These are phyloP conservation scores for Leptinotarsa defecta DNA, from an alignment of 1,140 invertebrate genomes.

Conservation along the genomic window DNA sequence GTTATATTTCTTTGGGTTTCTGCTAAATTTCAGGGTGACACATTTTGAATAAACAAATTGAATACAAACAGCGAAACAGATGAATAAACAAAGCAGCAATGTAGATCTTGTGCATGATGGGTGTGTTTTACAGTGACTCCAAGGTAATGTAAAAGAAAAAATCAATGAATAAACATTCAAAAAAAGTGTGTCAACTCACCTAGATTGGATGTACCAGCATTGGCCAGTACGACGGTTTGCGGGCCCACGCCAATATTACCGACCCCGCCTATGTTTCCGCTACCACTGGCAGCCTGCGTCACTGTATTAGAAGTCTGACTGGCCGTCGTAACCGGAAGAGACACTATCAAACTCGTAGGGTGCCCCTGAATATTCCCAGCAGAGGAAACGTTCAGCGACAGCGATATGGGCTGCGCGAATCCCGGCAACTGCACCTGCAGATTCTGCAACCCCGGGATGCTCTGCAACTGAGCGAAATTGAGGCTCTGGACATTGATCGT, in stretches of 20 bases:
- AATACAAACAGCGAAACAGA: too few relatives aligned
- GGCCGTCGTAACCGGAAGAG: constrained; percentile 54
- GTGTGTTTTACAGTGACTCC: too few relatives aligned
- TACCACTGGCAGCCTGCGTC: constrained; percentile 50
- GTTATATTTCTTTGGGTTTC: too few relatives aligned
- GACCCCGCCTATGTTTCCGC: constrained; percentile 43
- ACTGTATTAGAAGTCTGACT: constrained; percentile 56
- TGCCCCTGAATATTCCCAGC: constrained; percentile 51
- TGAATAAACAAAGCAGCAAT: too few relatives aligned
- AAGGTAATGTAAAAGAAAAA: too few relatives aligned
- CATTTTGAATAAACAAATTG: too few relatives aligned
- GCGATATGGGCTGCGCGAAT: constrained; percentile 75
- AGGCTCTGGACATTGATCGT: constrained; percentile 72
- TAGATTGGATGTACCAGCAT: constrained; percentile 62
- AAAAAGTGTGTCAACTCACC: constrained; percentile 55
- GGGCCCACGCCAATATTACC: constrained; percentile 58
- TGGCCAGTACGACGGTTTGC: constrained; percentile 61
- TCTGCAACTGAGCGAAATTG: constrained; percentile 75
- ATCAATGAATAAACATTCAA: constrained; percentile 5
- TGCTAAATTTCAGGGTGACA: too few relatives aligned
- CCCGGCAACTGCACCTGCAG: constrained; percentile 80
- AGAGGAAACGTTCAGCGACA: constrained; percentile 71
- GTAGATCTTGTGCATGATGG: too few relatives aligned
- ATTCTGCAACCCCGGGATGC: constrained; percentile 77
- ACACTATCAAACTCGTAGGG: constrained; percentile 54